phyloP scores from a whole-genome alignment of 2,888 invertebrate genomes.

The Drosophila colorata region DNA sequence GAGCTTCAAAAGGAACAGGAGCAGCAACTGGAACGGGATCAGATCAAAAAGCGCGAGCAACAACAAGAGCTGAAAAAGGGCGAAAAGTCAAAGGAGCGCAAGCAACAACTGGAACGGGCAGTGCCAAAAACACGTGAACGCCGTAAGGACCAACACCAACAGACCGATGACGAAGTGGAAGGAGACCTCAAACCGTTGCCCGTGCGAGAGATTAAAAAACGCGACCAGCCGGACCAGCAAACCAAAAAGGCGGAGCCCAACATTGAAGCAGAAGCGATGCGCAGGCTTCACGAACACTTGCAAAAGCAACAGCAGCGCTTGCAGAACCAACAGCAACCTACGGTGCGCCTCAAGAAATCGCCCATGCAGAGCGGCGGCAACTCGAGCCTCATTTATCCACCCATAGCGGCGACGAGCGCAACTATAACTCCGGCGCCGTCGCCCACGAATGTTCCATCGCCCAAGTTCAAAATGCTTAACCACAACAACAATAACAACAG shows the following conservation, averaged over 20 bases:
- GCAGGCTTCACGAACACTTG: slow-evolving; percentile 49
- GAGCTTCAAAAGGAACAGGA: slow-evolving; percentile 3
- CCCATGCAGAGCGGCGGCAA: slow-evolving; percentile 21
- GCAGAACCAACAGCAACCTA: slow-evolving; percentile 30
- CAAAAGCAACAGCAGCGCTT: slow-evolving; percentile 39
- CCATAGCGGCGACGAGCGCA: slow-evolving; percentile 35
- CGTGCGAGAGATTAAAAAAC: background rate
- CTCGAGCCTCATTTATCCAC: slow-evolving; percentile 56
- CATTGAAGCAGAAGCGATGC: slow-evolving; percentile 44
- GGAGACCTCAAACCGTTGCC: too few species aligned
- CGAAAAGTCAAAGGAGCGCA: background rate
- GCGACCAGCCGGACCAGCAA: background rate
- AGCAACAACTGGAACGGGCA: slow-evolving; percentile 4
- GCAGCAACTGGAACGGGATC: background rate
- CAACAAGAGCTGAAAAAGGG: too few species aligned
- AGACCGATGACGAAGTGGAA: background rate
- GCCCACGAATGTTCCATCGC: slow-evolving; percentile 47
- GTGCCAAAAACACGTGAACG: background rate
- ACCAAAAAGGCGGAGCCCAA: slow-evolving; percentile 15
- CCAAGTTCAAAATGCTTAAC: slow-evolving; percentile 14
- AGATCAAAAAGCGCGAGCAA: background rate
- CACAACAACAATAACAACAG: slow-evolving; percentile 23
- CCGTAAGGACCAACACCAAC: background rate
- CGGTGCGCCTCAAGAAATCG: slow-evolving; percentile 43
- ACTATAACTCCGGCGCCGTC: slow-evolving; percentile 52